phyloP scores from a whole-genome alignment of 1,140 invertebrate genomes.

The Brevipalpus yothersi region DNA sequence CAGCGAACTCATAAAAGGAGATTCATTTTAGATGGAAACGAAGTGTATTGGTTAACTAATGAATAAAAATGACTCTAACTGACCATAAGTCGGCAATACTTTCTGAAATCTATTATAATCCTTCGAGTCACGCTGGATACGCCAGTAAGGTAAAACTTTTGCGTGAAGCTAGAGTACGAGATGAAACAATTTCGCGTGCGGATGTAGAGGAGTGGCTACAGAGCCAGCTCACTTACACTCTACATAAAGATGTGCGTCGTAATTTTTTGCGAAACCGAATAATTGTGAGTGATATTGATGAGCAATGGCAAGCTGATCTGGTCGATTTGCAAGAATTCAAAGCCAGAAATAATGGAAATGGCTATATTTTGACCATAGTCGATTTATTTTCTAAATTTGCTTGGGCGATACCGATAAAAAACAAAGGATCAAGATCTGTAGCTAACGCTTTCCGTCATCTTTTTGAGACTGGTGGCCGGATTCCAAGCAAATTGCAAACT shows the following conservation, averaged over 20 bases:
- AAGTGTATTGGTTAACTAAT: too few relatives aligned
- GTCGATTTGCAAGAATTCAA: too few relatives aligned
- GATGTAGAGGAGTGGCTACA: not conserved
- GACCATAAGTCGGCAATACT: too few relatives aligned
- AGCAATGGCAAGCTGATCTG: too few relatives aligned
- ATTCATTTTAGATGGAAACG: too few relatives aligned
- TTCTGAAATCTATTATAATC: not conserved
- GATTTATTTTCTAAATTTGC: slow-evolving; percentile 14
- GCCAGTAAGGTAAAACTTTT: not conserved
- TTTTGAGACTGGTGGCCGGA: slow-evolving; percentile 2
- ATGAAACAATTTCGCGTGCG: not conserved
- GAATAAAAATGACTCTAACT: too few relatives aligned
- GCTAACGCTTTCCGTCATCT: slow-evolving; percentile 7
- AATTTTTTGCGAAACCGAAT: slow-evolving; percentile 12
- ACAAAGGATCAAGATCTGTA: slow-evolving; percentile 8
- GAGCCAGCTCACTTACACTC: slow-evolving; percentile 12
- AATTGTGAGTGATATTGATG: slow-evolving; percentile 4
- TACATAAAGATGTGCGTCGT: slow-evolving; percentile 11
- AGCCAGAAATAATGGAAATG: slow-evolving; percentile 11
- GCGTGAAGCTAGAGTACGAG: not conserved
- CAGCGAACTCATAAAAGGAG: too few relatives aligned
- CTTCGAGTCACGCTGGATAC: not conserved
- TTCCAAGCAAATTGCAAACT: slow-evolving; percentile 1
- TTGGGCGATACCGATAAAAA: slow-evolving; percentile 11
- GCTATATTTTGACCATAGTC: slow-evolving; percentile 13